These are phyloP conservation scores for Crocidura indochinensis DNA, from an alignment of 2,797 vertebrate species.

Conservation along the genomic window DNA sequence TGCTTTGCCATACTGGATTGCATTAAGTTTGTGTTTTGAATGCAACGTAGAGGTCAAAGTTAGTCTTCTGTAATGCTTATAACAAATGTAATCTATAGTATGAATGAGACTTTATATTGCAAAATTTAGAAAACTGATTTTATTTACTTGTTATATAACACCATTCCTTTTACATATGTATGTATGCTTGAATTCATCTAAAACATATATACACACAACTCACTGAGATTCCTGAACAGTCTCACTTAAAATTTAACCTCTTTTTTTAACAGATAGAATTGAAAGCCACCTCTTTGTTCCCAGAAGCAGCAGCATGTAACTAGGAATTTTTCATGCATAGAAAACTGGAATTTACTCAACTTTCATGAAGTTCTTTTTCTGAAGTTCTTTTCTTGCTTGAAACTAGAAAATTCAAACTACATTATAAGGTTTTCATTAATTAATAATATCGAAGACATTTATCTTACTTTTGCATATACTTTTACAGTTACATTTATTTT, in stretches of 20 bases:
- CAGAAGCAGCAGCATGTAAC: conserved; percentile 24
- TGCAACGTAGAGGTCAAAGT: background rate
- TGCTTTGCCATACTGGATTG: background rate
- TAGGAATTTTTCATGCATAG: conserved; percentile 28
- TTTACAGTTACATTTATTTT: too few relatives aligned
- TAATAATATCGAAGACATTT: too few relatives aligned
- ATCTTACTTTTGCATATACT: too few relatives aligned
- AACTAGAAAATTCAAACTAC: conserved; percentile 39
- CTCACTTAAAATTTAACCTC: conserved; percentile 56
- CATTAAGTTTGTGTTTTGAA: conserved; percentile 8
- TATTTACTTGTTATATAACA: conserved; percentile 31
- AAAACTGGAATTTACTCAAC: conserved; percentile 18
- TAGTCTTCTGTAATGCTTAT: background rate
- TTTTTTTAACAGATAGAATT: background rate
- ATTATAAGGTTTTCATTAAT: background rate
- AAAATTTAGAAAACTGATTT: conserved; percentile 46
- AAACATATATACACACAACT: conserved; percentile 20
- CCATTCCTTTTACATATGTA: background rate
- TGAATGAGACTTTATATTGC: background rate
- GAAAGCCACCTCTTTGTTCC: conserved; percentile 47
- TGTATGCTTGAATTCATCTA: conserved; percentile 60
- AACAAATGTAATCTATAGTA: background rate
- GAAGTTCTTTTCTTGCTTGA: conserved; percentile 43
- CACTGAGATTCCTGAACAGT: conserved; percentile 46
- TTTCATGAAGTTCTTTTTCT: background rate